Evolutionary conservation across 2,888 invertebrate genomes (phyloP), one percentile per base, ranked within the genome.

Genomic region (Aproaerema taeniolella): DNA sequence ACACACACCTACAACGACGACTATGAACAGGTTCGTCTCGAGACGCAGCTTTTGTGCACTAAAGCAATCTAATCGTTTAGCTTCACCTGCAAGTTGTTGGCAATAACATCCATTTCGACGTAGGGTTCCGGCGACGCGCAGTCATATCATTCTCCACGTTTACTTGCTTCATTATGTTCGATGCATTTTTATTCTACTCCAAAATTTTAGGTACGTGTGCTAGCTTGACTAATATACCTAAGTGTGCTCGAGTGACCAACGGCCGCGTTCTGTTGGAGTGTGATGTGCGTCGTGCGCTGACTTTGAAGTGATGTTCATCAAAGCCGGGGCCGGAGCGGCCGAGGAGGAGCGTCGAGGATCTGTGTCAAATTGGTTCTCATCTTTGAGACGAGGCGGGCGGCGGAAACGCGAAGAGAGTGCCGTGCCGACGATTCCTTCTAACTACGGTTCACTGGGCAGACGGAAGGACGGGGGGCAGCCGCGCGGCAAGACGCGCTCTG

Each of bases 291-390:
- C 54, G 73, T 66, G 69, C 60, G 58, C 53, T 63, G 59, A 67
- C 66, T 63, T 71, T 69, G 68, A 68, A 85, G 82, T 82, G 59
- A 87, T 87, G 87, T 87, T 88, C 56, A 88, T 88, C 73, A 87
- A 88, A 60, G 77, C 74, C 55, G 83, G 75, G 61, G 77, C 80
- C 53, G 76, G 67, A 55, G 58, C 77, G 67, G 77, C 72, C 61
- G 81, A 88, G 55, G 87, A 90, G 53, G 90, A 91, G 68, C 89
- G 91, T 55, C 90, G 91, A 49, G 90, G 91, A 56, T 91, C 91
- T 53, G 91, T 93, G 45, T 89, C 91, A 53, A 93, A 91, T 73
- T 95, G 94, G 94, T 94, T 94, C 76, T 92, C 92, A 50, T 94
- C 94, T 47, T 71, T 94, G 66, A 90, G 93, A 57, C 89, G 94